A percentile compares a stretch with the other conserved stretches of the same genome.
These are phyloP conservation scores for Drosophila trichaetosa DNA, from an alignment of 2,888 invertebrate species.

Conservation along the genomic window DNA sequence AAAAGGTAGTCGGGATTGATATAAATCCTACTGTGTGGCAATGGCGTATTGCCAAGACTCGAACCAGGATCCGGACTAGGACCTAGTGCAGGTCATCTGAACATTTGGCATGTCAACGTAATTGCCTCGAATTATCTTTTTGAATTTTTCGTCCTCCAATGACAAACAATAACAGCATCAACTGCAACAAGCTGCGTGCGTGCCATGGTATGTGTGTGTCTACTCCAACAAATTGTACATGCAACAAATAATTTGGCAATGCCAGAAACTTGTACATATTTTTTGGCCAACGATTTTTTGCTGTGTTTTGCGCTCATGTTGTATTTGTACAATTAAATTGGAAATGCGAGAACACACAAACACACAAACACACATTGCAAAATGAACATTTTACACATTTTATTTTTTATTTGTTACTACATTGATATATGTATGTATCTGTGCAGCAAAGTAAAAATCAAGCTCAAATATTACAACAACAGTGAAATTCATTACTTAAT, in stretches of 20 bases:
- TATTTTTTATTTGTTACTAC: constrained; percentile 1
- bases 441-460: neutral
- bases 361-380: constrained; percentile 19
- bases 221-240: constrained; percentile 36
- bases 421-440: neutral
- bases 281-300: constrained; percentile 44
- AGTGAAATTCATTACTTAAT: neutral
- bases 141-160: constrained; percentile 48
- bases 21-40: constrained; percentile 11
- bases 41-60: constrained; percentile 56
- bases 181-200: constrained; percentile 16
- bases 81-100: constrained; percentile 29
- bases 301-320: constrained; percentile 17
- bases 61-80: neutral
- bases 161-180: constrained; percentile 29
- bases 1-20: neutral
- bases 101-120: constrained; percentile 78
- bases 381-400: constrained; percentile 46
- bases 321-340: constrained; percentile 36
- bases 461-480: neutral
- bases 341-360: constrained; percentile 22
- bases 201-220: constrained; percentile 14
- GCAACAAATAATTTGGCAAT: constrained; percentile 59
- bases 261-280: constrained; percentile 54
- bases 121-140: constrained; percentile 78